phyloP scores from a whole-genome alignment of 2,113 vertebrate genomes.

The Pterocles orientalis region DNA sequence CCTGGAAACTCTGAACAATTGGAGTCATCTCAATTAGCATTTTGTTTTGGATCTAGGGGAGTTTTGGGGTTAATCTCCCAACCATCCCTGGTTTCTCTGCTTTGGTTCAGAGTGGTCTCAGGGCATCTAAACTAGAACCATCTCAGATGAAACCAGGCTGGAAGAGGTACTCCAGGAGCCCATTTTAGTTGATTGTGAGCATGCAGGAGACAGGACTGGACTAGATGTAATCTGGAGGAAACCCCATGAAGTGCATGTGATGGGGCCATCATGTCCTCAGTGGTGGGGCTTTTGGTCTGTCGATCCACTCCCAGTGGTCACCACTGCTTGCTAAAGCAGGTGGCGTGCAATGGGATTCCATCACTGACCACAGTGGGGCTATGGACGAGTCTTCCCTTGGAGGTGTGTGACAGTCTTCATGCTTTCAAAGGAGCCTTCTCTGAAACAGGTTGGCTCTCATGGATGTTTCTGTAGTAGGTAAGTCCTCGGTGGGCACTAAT shows the following conservation, averaged over 20 bases:
- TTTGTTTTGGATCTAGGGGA: not conserved
- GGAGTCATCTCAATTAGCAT: not conserved
- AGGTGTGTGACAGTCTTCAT: not conserved
- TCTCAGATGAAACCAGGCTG: not conserved
- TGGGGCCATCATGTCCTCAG: not conserved
- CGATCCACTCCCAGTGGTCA: not conserved
- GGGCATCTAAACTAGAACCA: not conserved
- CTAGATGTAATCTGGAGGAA: not conserved
- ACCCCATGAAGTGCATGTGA: not conserved
- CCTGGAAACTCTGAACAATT: not conserved
- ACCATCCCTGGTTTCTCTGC: not conserved
- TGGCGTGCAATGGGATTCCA: not conserved
- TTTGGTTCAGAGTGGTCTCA: not conserved
- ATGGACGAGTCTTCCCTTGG: not conserved
- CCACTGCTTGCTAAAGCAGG: not conserved
- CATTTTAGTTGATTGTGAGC: not conserved
- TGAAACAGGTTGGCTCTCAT: not conserved
- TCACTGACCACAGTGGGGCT: fast-evolving
- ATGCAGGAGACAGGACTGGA: not conserved
- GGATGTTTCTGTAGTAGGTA: not conserved
- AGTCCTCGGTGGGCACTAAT: not conserved
- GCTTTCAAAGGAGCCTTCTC: not conserved
- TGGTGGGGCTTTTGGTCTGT: not conserved
- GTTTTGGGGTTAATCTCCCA: not conserved
- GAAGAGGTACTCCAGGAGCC: not conserved